Evolutionary conservation across 2,888 invertebrate genomes (phyloP).

Genomic region (Acrobasis repandana): DNA sequence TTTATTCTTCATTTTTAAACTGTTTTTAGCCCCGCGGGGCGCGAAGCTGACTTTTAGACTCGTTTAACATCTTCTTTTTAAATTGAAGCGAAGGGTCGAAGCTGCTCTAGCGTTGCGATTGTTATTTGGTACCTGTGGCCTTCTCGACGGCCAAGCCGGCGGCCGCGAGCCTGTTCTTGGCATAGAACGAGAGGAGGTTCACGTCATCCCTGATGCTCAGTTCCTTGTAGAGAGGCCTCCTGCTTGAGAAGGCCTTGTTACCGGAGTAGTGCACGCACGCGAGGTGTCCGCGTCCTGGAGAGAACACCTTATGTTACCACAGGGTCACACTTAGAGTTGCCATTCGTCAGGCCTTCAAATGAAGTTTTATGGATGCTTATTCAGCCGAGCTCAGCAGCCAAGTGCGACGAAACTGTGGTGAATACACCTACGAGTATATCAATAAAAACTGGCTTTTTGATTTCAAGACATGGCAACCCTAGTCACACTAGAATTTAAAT

Average conservation of each 20-base stretch:
- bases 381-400: background rate
- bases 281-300: conserved; percentile 90
- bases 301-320: conserved; percentile 75
- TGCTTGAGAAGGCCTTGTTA: conserved; percentile 89
- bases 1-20: conserved; percentile 61
- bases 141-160: conserved; percentile 76
- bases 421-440: background rate
- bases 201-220: conserved; percentile 93
- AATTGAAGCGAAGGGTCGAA: conserved; percentile 70
- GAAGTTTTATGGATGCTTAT: background rate
- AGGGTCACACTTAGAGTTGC: conserved; percentile 43
- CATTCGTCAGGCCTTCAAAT: background rate
- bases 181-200: conserved; percentile 93
- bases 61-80: conserved; percentile 61
- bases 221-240: conserved; percentile 87
- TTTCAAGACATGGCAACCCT: conserved; percentile 9
- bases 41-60: conserved; percentile 49
- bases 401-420: no score
- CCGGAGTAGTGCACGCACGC: conserved; percentile 93
- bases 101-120: conserved; percentile 69
- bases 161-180: conserved; percentile 89
- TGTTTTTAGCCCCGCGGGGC: conserved; percentile 54
- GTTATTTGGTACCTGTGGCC: conserved; percentile 75
- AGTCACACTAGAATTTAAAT: conserved; percentile 56
- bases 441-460: background rate